Evolutionary conservation across 2,888 invertebrate genomes (phyloP).

Genomic region (Aspidiotus rigidus): DNA sequence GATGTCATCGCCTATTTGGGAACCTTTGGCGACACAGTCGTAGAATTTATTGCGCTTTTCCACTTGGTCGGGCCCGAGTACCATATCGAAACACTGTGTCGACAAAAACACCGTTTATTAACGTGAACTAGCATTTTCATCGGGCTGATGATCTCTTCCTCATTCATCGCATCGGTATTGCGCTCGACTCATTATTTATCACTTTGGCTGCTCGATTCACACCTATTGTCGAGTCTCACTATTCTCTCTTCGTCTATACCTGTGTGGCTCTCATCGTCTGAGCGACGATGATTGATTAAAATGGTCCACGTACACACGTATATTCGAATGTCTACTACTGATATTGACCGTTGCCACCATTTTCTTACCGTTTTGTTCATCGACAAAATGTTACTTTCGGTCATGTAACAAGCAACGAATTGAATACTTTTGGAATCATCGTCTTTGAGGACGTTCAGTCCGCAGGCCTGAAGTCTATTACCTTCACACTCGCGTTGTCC

Average conservation of each 20-base stretch:
- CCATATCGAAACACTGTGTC: slow-evolving; percentile 43
- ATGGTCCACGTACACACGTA: too few species aligned
- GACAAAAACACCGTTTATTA: too few species aligned
- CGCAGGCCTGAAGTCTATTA: slow-evolving; percentile 49
- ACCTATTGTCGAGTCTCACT: too few species aligned
- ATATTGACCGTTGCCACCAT: neutral
- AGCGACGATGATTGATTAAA: too few species aligned
- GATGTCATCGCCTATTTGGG: slow-evolving; percentile 41
- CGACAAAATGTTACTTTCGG: slow-evolving; percentile 6
- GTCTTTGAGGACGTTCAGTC: slow-evolving; percentile 42
- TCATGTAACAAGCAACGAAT: slow-evolving; percentile 21
- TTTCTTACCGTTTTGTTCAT: slow-evolving; percentile 19
- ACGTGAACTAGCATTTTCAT: too few species aligned
- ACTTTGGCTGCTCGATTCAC: too few species aligned
- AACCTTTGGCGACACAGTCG: slow-evolving; percentile 39
- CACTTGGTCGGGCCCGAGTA: slow-evolving; percentile 38
- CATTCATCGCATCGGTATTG: too few species aligned
- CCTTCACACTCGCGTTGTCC: slow-evolving; percentile 47
- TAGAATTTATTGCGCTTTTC: slow-evolving; percentile 37
- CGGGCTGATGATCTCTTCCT: too few species aligned
- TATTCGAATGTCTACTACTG: neutral
- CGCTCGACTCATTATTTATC: too few species aligned
- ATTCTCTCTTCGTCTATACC: too few species aligned
- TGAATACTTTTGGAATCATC: slow-evolving; percentile 16
- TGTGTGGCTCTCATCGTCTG: too few species aligned